Evolutionary conservation across 2,113 vertebrate species (phyloP).

Genomic region (Morone chrysops): DNA sequence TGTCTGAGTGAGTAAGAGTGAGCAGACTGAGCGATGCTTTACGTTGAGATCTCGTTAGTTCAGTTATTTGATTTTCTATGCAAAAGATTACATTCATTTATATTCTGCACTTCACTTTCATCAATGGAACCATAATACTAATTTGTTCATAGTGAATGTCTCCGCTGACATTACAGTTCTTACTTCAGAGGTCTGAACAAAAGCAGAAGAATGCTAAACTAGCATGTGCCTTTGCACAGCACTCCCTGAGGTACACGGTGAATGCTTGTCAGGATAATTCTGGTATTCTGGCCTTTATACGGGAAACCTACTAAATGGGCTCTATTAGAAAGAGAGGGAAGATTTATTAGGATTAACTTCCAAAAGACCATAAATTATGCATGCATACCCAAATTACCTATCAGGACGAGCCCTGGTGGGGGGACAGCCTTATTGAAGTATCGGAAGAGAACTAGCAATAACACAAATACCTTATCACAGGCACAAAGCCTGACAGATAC

Average conservation of each 20-base stretch:
- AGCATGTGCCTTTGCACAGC: constrained; percentile 25
- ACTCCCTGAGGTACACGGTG: constrained; percentile 57
- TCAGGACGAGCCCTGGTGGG: constrained; percentile 71
- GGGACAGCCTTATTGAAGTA: constrained; percentile 59
- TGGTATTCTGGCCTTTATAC: constrained; percentile 55
- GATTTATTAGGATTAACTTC: constrained; percentile 86
- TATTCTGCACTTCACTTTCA: constrained; percentile 55
- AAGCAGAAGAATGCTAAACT: constrained; percentile 61
- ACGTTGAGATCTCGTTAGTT: constrained; percentile 68
- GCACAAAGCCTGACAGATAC: constrained; percentile 12
- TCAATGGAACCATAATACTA: constrained; percentile 60
- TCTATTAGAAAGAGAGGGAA: constrained; percentile 71
- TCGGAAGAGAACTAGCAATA: constrained; percentile 53
- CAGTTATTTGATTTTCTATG: constrained; percentile 69
- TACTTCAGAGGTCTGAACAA: constrained; percentile 64
- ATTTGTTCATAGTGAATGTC: constrained; percentile 64
- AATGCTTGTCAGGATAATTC: constrained; percentile 69
- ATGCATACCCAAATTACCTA: constrained; percentile 81
- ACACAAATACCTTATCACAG: constrained; percentile 27
- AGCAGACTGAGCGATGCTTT: constrained; percentile 46
- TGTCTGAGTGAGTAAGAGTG: neutral
- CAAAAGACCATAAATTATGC: constrained; percentile 84
- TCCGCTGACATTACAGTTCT: constrained; percentile 57
- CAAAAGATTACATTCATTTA: constrained; percentile 66
- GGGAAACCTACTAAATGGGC: constrained; percentile 66